phyloP scores from a whole-genome alignment of 92 coral and sea anemone species.

The Zoanthus solanderi region DNA sequence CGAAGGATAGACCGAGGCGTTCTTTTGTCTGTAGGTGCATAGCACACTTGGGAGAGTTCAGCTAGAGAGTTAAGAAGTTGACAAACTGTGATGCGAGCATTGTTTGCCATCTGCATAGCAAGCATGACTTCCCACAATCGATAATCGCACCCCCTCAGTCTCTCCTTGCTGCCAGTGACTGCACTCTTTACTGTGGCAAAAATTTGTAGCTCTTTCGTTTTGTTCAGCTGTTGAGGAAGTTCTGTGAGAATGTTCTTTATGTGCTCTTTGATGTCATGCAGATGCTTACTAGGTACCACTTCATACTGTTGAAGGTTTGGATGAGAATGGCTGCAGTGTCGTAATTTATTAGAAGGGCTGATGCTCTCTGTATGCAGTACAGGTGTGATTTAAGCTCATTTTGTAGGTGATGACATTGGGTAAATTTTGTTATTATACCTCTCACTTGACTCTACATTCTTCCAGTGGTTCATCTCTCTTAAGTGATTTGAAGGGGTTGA shows the following conservation, averaged over 20 bases:
- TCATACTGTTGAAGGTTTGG: slow-evolving; percentile 4
- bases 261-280: slow-evolving; percentile 34
- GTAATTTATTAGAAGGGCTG: background rate
- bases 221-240: background rate
- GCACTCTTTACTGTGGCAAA: background rate
- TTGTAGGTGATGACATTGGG: background rate
- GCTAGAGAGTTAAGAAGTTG: slow-evolving; percentile 10
- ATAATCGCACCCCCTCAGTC: background rate
- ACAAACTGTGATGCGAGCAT: slow-evolving; percentile 11
- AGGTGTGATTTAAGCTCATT: background rate
- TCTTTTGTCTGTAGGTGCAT: background rate
- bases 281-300: slow-evolving; percentile 12
- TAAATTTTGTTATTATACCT: background rate
- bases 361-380: background rate
- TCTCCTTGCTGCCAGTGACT: slow-evolving; percentile 11
- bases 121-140: slow-evolving; percentile 3
- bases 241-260: slow-evolving; percentile 10
- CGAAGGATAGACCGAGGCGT: background rate
- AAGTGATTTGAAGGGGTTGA: slow-evolving; percentile 3
- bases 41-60: slow-evolving; percentile 5
- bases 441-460: background rate
- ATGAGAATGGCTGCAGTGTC: background rate
- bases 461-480: background rate
- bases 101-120: slow-evolving; percentile 9
- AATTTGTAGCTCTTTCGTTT: slow-evolving; percentile 1